Evolutionary conservation across 2,888 invertebrate species (phyloP), one percentile per base, ranked within the genome.

Genomic region (Eristalis pertinax): DNA sequence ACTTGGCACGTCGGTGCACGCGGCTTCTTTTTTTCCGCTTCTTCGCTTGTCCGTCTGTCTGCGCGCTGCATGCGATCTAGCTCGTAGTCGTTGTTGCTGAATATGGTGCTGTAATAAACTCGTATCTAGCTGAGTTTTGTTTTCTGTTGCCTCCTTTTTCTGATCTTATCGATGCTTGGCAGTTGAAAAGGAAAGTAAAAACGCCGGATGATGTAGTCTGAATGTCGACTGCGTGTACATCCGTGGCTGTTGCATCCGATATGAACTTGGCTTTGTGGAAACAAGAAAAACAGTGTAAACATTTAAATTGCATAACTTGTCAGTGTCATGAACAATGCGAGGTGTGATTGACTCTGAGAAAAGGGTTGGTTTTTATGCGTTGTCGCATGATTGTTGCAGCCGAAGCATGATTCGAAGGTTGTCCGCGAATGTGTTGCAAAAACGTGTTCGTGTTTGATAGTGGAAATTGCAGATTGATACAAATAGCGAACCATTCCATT

Each of bases 101-200:
- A n/a, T 78, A 50, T 58, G 56, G 56, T 63, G 19, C 32, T 32
- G 58, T 56, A 26, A 67, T 22, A 69, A 15, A 43, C n/a, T 43
- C 43, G 43, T 65, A 60, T 58, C 19, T 50, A 72, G 10, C 43
- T 13, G 64, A 70, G 69, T 65, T 43, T 29, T 60, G n/a, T 69
- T 63, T n/a, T 26, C 38, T 70, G 11, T 41, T 19, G 26, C 26
- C n/a, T 62, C 56, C 32, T 68, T 56, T 70, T 58, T n/a, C 50
- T 50, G 50, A 79, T 73, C 4, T 41, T 35, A 60, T 29, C 13
- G 56, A 19, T 60, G 58, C 69, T 76, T 24, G 32, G 64, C 60
- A 29, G 19, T 56, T 62, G 63, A 78, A 78, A 78, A 78, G 60
- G 78, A 83, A 83, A 83, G 78, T 58, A 41, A 50, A 50, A 50